Conservation (phyloP, 2,888 invertebrate genomes). For the Chloromyia formosa region DNA sequence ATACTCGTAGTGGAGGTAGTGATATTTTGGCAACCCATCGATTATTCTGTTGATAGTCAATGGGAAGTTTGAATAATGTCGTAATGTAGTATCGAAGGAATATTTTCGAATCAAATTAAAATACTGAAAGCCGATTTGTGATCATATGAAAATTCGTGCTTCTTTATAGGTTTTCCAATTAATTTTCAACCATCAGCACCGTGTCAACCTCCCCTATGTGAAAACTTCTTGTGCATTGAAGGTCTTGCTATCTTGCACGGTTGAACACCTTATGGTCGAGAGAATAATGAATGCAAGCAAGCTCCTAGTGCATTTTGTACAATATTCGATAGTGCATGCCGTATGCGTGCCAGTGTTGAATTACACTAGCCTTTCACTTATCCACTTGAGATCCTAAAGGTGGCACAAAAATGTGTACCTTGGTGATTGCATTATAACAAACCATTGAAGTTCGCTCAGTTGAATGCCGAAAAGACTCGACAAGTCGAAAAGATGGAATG, state of each 20-base stretch:
- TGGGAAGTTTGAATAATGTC: too few species aligned
- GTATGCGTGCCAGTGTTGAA: slow-evolving; percentile 21
- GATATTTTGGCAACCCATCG: neutral
- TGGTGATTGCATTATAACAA: slow-evolving; percentile 36
- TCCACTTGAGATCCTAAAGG: slow-evolving; percentile 27
- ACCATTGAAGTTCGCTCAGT: slow-evolving; percentile 9
- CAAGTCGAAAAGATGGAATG: slow-evolving; percentile 21
- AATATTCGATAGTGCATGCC: slow-evolving; percentile 14
- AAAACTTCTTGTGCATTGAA: neutral
- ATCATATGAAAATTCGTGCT: too few species aligned
- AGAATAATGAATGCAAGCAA: slow-evolving; percentile 18
- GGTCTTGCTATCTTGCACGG: neutral
- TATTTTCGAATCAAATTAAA: too few species aligned
- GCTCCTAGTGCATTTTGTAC: neutral
- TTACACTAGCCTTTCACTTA: slow-evolving; percentile 29
- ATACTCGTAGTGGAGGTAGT: neutral
- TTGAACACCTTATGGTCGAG: slow-evolving; percentile 14
- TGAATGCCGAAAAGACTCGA: neutral
- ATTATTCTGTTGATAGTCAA: too few species aligned
- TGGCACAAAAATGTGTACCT: slow-evolving; percentile 36
- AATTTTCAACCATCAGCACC: neutral
- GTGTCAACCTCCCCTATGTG: neutral
- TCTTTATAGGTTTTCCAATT: too few species aligned
- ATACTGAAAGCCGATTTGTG: neutral
- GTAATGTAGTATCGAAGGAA: too few species aligned